Conservation (phyloP, 2,888 invertebrate genomes). For the Tigriopus californicus region DNA sequence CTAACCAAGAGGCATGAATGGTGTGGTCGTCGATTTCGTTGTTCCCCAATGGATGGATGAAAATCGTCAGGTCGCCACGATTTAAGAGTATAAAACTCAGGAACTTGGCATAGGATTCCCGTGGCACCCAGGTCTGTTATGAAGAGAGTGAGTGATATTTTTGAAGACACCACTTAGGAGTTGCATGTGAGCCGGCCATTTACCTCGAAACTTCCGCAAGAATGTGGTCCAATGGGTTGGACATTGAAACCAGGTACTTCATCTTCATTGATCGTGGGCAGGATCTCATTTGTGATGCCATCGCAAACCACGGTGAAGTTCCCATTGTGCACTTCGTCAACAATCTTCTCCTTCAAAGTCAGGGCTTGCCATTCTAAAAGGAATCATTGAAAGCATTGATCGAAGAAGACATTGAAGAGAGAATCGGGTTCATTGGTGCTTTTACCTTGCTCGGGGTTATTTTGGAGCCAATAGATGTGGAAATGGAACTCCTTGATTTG, state of each 20-base stretch:
- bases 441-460: neutral
- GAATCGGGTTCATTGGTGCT: too few species aligned
- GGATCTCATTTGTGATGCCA: neutral
- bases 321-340: neutral
- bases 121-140: neutral
- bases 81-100: neutral
- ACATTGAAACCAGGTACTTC: neutral
- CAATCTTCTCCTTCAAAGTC: neutral
- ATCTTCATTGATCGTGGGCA: neutral
- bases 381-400: too few species aligned
- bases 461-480: neutral
- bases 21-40: neutral
- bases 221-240: neutral
- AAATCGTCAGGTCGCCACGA: neutral
- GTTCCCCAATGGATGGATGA: neutral
- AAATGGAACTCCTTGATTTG: neutral
- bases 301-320: neutral
- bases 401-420: too few species aligned
- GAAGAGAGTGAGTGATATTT: too few species aligned
- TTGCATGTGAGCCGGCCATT: too few species aligned
- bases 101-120: neutral
- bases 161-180: too few species aligned
- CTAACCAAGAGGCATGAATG: neutral
- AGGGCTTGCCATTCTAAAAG: neutral
- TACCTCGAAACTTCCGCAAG: neutral